A percentile compares a stretch with the other conserved stretches of the same genome.
Evolutionary conservation across 1,140 invertebrate species (phyloP).

Genomic region (Eulimnadia texana): DNA sequence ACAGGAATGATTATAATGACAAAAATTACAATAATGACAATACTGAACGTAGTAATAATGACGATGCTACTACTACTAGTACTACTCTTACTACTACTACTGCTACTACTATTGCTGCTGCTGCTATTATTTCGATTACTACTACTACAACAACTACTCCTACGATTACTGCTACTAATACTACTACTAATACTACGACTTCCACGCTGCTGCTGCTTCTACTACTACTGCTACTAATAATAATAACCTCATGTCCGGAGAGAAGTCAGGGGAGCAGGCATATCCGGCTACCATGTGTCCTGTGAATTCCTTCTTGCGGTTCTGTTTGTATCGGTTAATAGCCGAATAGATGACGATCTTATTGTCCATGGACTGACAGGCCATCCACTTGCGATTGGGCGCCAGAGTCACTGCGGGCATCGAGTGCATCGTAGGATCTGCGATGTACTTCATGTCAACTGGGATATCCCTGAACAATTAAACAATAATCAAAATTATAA

Average conservation of each 20-base stretch:
- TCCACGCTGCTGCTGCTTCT: too few relatives aligned
- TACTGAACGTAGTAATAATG: conserved; percentile 9
- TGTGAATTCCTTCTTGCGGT: conserved; percentile 92
- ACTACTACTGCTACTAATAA: too few relatives aligned
- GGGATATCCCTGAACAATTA: conserved; percentile 74
- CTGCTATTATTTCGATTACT: too few relatives aligned
- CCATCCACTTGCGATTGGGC: conserved; percentile 96
- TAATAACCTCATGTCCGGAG: conserved; percentile 93
- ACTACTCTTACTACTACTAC: too few relatives aligned
- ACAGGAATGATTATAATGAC: background rate
- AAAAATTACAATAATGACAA: conserved; percentile 3
- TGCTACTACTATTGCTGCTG: too few relatives aligned
- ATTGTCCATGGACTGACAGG: conserved; percentile 98
- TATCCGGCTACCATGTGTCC: conserved; percentile 99
- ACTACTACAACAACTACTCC: too few relatives aligned
- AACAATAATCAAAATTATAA: conserved; percentile 16
- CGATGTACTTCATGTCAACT: conserved; percentile 99
- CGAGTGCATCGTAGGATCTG: conserved; percentile 98
- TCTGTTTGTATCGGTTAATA: conserved; percentile 91
- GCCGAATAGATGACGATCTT: conserved; percentile 97
- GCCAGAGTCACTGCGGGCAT: conserved; percentile 91
- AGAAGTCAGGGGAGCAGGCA: conserved; percentile 93
- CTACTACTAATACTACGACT: too few relatives aligned
- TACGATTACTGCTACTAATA: too few relatives aligned
- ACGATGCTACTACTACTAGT: too few relatives aligned